Conservation (phyloP, 2,113 vertebrate genomes). For the Panthera leo region DNA sequence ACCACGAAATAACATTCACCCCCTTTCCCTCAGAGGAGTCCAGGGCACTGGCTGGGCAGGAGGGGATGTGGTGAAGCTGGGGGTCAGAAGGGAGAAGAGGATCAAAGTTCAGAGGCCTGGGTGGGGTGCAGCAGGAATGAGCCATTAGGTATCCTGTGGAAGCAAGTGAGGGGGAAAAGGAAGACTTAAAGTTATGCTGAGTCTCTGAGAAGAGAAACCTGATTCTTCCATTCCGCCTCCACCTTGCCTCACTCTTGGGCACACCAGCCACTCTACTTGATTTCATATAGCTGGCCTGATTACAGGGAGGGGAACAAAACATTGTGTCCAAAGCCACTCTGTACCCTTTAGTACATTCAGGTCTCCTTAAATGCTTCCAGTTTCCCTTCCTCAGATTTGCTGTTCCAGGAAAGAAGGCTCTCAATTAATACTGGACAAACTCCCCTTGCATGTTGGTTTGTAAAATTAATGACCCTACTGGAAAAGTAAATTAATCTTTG, state of each 20-base stretch:
- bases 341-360: neutral
- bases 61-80: neutral
- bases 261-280: too few relatives aligned
- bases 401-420: conserved; percentile 49
- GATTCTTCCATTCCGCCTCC: neutral
- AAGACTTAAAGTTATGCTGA: neutral
- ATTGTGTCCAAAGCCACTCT: neutral
- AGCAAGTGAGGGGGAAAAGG: neutral
- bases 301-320: neutral
- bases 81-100: neutral
- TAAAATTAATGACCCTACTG: conserved; percentile 70
- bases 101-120: neutral
- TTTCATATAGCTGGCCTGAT: neutral
- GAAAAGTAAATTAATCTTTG: conserved; percentile 70
- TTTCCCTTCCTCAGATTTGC: conserved; percentile 30
- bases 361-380: conserved; percentile 25
- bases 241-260: neutral
- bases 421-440: conserved; percentile 57
- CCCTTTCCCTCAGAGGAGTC: neutral
- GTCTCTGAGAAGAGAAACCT: neutral
- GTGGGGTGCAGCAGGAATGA: neutral
- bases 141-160: neutral
- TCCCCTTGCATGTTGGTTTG: conserved; percentile 44
- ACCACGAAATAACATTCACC: neutral
- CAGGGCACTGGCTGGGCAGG: neutral